A percentile compares a stretch with the other conserved stretches of the same genome.
Evolutionary conservation across 2,113 vertebrate genomes (phyloP).

Genomic region (Anthoscopus minutus): DNA sequence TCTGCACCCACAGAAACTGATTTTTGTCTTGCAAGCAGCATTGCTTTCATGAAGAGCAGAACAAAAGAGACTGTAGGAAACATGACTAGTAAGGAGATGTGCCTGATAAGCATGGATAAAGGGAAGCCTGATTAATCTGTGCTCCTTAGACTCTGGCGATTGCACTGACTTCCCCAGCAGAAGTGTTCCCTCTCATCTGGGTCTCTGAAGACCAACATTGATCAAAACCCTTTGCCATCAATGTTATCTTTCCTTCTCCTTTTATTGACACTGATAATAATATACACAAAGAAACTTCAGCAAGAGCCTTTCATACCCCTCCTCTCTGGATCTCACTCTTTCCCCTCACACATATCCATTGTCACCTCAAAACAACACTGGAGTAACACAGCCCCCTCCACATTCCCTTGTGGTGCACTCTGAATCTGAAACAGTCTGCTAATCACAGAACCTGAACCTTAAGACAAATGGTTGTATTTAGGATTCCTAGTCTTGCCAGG

Average conservation of each 20-base stretch:
- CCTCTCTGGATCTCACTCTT: not conserved
- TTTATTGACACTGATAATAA: not conserved
- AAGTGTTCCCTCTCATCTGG: not conserved
- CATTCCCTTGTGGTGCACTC: slow-evolving; percentile 11
- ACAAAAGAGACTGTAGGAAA: not conserved
- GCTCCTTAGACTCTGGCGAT: not conserved
- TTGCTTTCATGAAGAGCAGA: not conserved
- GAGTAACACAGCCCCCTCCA: slow-evolving; percentile 40
- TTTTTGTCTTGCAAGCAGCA: not conserved
- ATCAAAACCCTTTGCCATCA: not conserved
- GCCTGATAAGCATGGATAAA: not conserved
- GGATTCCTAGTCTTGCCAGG: slow-evolving; percentile 7
- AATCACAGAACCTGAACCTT: slow-evolving; percentile 54
- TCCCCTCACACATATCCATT: accelerated
- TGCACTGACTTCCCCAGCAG: not conserved
- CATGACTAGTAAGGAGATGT: not conserved
- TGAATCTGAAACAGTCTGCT: slow-evolving; percentile 42
- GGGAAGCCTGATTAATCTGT: not conserved
- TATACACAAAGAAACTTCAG: not conserved
- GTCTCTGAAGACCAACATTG: not conserved
- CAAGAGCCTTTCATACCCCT: not conserved
- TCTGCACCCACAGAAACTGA: not conserved
- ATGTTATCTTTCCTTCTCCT: not conserved
- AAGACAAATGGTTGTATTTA: slow-evolving; percentile 51
- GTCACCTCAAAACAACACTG: slow-evolving; percentile 30